phyloP scores from a whole-genome alignment of 2,797 vertebrate genomes.

The Scolopax rusticola region DNA sequence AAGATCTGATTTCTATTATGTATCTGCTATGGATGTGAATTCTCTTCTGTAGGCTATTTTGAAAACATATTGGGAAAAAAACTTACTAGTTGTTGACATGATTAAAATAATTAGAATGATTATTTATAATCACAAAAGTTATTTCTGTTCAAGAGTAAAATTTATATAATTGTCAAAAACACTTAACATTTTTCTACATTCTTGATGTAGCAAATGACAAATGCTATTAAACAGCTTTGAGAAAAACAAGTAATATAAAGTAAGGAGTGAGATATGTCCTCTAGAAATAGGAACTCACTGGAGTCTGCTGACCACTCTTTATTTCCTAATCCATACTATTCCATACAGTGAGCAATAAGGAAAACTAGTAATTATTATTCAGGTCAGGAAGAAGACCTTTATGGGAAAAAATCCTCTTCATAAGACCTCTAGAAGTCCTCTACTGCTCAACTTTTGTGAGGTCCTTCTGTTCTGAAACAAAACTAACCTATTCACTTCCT shows the following conservation, averaged over 20 bases:
- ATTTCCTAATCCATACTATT: neutral
- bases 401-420: neutral
- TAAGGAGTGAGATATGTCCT: neutral
- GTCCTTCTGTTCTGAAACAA: neutral
- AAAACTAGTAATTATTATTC: neutral
- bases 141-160: constrained; percentile 1
- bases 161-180: neutral
- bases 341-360: neutral
- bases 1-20: neutral
- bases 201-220: neutral
- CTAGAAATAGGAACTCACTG: neutral
- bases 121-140: neutral
- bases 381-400: neutral
- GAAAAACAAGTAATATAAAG: neutral
- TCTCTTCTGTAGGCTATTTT: neutral
- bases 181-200: neutral
- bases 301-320: neutral
- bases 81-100: neutral
- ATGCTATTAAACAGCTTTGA: neutral
- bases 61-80: neutral
- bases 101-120: neutral
- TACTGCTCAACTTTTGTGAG: neutral
- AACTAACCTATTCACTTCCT: neutral
- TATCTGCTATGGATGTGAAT: neutral
- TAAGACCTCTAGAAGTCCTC: neutral